Evolutionary conservation across 2,888 invertebrate species (phyloP).

Genomic region (Heliconius cydno): DNA sequence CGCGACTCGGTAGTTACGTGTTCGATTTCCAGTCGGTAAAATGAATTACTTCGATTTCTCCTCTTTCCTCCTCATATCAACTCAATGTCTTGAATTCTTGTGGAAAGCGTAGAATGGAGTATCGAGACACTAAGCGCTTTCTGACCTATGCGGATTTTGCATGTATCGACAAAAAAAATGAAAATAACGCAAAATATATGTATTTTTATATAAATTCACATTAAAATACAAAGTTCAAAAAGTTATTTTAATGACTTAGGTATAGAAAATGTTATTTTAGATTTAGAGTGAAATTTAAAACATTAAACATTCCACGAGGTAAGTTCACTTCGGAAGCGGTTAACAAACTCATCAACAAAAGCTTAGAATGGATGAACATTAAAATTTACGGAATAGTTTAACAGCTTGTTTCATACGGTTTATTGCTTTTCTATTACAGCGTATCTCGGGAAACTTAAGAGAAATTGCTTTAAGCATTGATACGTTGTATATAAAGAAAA

Average conservation of each 20-base stretch:
- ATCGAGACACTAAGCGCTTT: too few relatives aligned
- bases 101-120: too few relatives aligned
- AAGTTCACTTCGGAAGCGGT: background rate
- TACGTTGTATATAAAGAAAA: background rate
- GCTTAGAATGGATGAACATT: slow-evolving; percentile 1
- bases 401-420: slow-evolving; percentile 4
- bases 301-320: background rate
- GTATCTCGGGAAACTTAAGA: background rate
- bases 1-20: background rate
- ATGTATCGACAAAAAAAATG: background rate
- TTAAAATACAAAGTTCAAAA: background rate
- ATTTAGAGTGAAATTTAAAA: background rate
- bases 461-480: background rate
- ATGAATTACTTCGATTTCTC: background rate
- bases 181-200: background rate
- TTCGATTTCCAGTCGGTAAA: background rate
- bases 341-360: slow-evolving; percentile 15
- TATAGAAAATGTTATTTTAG: background rate
- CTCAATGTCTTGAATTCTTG: too few relatives aligned
- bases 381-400: slow-evolving; percentile 5
- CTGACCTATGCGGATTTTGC: too few relatives aligned
- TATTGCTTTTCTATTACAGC: background rate
- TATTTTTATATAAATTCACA: background rate
- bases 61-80: background rate
- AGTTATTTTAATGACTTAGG: background rate